Evolutionary conservation across 1,140 invertebrate genomes (phyloP).

Genomic region (Drosophila bifasciata): DNA sequence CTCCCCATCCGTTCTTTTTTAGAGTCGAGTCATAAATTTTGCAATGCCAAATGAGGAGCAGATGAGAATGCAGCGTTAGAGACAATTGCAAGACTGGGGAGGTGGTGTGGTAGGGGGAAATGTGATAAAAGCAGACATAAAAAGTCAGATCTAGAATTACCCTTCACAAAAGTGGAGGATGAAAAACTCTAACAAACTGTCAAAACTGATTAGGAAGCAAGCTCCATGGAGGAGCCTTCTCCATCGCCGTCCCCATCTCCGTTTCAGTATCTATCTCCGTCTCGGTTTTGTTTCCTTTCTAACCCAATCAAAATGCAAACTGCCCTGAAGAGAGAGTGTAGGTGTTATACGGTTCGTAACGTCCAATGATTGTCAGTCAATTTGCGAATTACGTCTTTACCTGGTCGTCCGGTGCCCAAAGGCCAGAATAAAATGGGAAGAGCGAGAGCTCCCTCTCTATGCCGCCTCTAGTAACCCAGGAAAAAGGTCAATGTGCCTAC

Average conservation of each 20-base stretch:
- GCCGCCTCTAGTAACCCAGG: background rate
- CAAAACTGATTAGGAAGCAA: conserved; percentile 50
- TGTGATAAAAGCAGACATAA: conserved; percentile 31
- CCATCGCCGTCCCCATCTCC: no score
- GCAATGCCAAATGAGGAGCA: conserved; percentile 21
- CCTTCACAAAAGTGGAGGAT: background rate
- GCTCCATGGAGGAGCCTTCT: background rate
- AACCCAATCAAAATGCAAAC: conserved; percentile 47
- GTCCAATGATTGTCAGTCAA: conserved; percentile 70
- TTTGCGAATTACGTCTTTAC: conserved; percentile 72
- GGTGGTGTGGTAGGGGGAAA: background rate
- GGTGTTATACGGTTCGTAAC: conserved; percentile 53
- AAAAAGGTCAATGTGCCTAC: conserved; percentile 65
- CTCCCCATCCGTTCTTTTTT: no score
- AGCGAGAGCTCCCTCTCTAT: background rate
- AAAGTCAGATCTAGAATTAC: conserved; percentile 7
- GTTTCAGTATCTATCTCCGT: background rate
- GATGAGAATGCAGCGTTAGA: background rate
- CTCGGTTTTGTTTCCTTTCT: background rate
- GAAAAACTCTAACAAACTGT: conserved; percentile 43
- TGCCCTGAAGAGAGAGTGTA: conserved; percentile 33
- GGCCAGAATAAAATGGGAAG: conserved; percentile 11
- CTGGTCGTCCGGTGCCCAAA: conserved; percentile 35
- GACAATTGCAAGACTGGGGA: conserved; percentile 23
- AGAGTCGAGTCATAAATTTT: conserved; percentile 27